A percentile compares a stretch with the other conserved stretches of the same genome.
phyloP scores from a whole-genome alignment of 2,797 vertebrate species.

The Melanogrammus aeglefinus region DNA sequence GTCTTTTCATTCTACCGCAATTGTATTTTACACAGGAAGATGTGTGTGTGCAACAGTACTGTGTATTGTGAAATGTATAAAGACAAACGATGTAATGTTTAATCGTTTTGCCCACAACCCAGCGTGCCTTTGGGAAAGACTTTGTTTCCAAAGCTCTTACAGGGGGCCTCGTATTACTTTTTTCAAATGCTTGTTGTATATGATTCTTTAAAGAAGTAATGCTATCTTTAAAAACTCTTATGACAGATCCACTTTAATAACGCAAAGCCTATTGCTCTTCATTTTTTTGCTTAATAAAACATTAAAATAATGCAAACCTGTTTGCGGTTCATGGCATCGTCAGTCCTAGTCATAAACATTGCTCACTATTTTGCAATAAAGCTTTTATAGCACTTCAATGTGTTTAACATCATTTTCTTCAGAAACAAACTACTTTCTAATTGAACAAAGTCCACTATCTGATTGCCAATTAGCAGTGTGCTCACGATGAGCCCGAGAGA shows the following conservation, averaged over 20 bases:
- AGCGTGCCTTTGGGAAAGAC: constrained; percentile 65
- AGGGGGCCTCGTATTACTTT: constrained; percentile 38
- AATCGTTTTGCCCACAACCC: constrained; percentile 29
- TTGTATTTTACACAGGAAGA: not conserved
- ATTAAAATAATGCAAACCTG: constrained; percentile 42
- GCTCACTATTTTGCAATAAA: constrained; percentile 77
- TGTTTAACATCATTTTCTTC: constrained; percentile 29
- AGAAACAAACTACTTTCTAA: not conserved
- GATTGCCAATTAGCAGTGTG: not conserved
- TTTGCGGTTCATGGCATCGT: constrained; percentile 35
- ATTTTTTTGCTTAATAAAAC: constrained; percentile 21
- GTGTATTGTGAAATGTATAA: constrained; percentile 36
- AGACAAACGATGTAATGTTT: constrained; percentile 45
- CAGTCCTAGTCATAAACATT: constrained; percentile 44
- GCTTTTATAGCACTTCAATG: constrained; percentile 68
- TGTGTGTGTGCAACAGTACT: constrained; percentile 9
- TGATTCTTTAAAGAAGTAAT: constrained; percentile 33
- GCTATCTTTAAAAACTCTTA: constrained; percentile 32
- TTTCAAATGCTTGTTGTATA: constrained; percentile 45
- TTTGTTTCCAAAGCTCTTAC: constrained; percentile 47
- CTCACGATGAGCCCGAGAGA: not conserved
- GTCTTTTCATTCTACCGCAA: not conserved
- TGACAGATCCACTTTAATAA: constrained; percentile 53
- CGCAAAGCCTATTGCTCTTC: not conserved
- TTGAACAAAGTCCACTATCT: not conserved